A percentile compares a stretch with the other conserved stretches of the same genome.
Evolutionary conservation across 2,113 vertebrate species (phyloP).

Genomic region (Lophura nycthemera): DNA sequence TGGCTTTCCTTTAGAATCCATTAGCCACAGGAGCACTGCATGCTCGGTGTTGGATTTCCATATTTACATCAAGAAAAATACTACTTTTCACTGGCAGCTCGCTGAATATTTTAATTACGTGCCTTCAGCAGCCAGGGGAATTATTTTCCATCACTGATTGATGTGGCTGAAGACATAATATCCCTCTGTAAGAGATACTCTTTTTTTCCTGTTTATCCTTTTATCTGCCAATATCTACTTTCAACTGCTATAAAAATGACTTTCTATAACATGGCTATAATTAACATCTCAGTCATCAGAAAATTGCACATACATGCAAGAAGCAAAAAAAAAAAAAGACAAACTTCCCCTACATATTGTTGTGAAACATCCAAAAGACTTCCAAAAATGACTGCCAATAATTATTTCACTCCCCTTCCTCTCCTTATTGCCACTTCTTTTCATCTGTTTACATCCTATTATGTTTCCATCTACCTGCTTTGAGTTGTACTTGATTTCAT

Average conservation of each 20-base stretch:
- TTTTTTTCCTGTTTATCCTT: background rate
- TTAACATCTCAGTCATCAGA: background rate
- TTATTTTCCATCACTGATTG: background rate
- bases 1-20: constrained; percentile 33
- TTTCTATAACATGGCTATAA: background rate
- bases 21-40: background rate
- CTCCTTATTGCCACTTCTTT: background rate
- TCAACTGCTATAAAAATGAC: background rate
- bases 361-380: background rate
- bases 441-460: background rate
- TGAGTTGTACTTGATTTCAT: background rate
- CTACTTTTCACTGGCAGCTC: background rate
- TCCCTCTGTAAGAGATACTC: background rate
- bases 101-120: background rate
- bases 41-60: background rate
- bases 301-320: background rate
- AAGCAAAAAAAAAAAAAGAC: background rate
- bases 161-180: background rate
- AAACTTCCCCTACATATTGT: background rate
- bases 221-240: background rate
- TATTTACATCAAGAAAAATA: background rate
- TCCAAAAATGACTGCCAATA: background rate
- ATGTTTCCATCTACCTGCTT: background rate
- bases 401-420: background rate
- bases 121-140: background rate